Evolutionary conservation across 1,140 invertebrate genomes (phyloP), one percentile per base, ranked within the genome.

Genomic region (Ceratina australensis): DNA sequence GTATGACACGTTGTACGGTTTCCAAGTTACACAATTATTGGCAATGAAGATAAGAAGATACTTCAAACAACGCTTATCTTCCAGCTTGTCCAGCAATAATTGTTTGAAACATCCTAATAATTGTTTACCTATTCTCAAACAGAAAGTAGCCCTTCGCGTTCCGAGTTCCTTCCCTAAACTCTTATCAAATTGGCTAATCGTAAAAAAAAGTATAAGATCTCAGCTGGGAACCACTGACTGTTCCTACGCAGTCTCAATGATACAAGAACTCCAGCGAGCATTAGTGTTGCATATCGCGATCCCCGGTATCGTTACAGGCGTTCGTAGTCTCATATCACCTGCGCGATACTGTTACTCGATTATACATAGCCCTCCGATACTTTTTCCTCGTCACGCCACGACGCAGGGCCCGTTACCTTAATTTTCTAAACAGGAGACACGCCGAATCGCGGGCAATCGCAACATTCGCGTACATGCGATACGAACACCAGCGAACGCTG

Each of bases 311-410:
- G 26, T 22, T 54, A 7, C 66, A 24, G 13, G 26, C 20, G 50
- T 22, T n/a, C 47, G n/a, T 59, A 26, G 10, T 12, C 24, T 50
- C 56, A 15, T 60, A 52, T 72, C 57, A 72, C n/a, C 42, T 49
- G 69, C 47, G 28, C 8, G 69, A 72, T 52, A 72, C 69, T 42
- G 47, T 72, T 72, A 52, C 47, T 72, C 69, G 24, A 63, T 72
- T 72, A 63, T 72, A 61, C 47, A 12, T 20, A 22, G 18, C 10
- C 24, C 57, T 28, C 33, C 57, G 69, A 22, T 50, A 50, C 24
- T 20, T 72, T 61, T 63, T 72, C n/a, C 15, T 22, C 1, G 5
- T 16, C 12, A 1, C 42, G 16, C 42, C 52, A 54, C 24, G 13
- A 8, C 26, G 4, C 71, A 18, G n/a, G 57, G 52, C 63, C 59